Evolutionary conservation across 2,113 vertebrate species (phyloP).

Genomic region (Marmota monax): DNA sequence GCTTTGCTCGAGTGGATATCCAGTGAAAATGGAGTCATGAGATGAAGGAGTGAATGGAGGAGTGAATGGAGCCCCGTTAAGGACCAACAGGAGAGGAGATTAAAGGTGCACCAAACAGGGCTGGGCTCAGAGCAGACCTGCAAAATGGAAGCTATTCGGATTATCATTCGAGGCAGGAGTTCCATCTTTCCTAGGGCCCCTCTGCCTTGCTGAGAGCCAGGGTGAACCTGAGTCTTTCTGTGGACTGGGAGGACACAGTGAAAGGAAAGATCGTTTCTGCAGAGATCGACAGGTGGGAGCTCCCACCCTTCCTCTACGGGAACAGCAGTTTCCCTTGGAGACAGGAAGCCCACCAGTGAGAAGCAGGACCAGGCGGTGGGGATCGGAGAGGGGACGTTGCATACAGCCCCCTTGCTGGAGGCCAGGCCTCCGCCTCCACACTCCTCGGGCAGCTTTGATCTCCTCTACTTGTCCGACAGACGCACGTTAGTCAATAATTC

Average conservation of each 20-base stretch:
- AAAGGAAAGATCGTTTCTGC: background rate
- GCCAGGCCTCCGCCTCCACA: background rate
- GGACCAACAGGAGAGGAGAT: background rate
- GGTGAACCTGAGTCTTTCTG: background rate
- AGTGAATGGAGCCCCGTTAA: background rate
- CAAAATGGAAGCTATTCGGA: background rate
- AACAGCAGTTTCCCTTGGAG: conserved; percentile 58
- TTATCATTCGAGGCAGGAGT: background rate
- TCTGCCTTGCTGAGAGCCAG: background rate
- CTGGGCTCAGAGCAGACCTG: background rate
- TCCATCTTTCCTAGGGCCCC: background rate
- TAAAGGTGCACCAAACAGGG: background rate
- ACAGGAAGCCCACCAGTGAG: background rate
- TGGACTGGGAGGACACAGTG: background rate
- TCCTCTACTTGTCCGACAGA: conserved; percentile 28
- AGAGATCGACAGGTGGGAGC: background rate
- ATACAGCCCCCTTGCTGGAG: background rate
- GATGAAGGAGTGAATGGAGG: too few species aligned
- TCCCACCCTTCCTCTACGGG: background rate
- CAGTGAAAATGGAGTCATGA: background rate
- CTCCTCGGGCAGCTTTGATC: conserved; percentile 71
- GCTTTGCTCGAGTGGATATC: background rate
- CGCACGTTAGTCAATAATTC: conserved; percentile 56
- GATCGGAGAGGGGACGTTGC: background rate
- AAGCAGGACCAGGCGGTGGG: background rate